Conservation (phyloP, 2,888 invertebrate species). For the Endotricha flammealis region DNA sequence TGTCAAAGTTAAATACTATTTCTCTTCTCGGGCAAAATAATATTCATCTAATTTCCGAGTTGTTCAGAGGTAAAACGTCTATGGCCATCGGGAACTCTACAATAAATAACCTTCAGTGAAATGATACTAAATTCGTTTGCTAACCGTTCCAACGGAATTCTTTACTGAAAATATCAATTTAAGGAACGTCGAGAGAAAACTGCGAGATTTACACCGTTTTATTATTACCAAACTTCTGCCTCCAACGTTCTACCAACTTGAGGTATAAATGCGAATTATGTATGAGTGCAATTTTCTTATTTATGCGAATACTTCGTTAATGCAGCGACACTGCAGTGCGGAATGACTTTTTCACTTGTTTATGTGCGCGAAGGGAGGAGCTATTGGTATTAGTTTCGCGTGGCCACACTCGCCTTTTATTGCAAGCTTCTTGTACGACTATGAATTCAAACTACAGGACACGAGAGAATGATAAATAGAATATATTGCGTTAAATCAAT, state of each 20-base stretch:
- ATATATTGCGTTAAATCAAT: no score
- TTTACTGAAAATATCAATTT: slow-evolving; percentile 1
- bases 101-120: no score
- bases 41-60: no score
- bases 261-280: slow-evolving; percentile 35
- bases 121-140: no score
- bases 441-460: no score
- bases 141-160: no score
- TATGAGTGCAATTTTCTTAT: slow-evolving; percentile 37
- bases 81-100: no score
- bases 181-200: slow-evolving; percentile 1
- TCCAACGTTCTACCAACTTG: slow-evolving; percentile 18
- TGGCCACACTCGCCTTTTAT: background rate
- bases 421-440: no score
- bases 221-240: slow-evolving; percentile 45
- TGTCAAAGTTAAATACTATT: no score
- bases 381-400: background rate
- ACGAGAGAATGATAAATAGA: no score
- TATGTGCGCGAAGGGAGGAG: slow-evolving; percentile 2
- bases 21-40: no score
- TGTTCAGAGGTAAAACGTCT: no score
- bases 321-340: slow-evolving; percentile 19
- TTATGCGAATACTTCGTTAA: slow-evolving; percentile 33
- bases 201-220: slow-evolving; percentile 35
- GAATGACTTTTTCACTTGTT: slow-evolving; percentile 9